A percentile compares a stretch with the other conserved stretches of the same genome.
Evolutionary conservation across 2,888 invertebrate genomes (phyloP).

Genomic region (Tyria jacobaeae): DNA sequence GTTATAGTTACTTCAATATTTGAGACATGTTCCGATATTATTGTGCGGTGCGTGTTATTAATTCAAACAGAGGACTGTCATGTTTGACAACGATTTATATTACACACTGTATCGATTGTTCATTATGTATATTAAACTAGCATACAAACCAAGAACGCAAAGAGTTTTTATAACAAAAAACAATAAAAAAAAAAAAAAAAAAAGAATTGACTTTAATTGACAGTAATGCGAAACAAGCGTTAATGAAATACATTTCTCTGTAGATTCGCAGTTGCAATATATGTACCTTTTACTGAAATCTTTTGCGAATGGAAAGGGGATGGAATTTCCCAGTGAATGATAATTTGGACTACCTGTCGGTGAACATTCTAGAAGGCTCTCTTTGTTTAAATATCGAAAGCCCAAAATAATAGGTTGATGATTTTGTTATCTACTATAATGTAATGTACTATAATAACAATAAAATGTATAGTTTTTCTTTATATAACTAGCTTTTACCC

Average conservation of each 20-base stretch:
- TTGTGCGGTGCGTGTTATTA: constrained; percentile 37
- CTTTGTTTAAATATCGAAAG: constrained; percentile 52
- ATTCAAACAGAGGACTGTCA: constrained; percentile 44
- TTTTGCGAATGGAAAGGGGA: constrained; percentile 52
- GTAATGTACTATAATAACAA: constrained; percentile 44
- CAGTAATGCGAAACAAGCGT: constrained; percentile 29
- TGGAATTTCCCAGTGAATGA: constrained; percentile 54
- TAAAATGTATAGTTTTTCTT: constrained; percentile 53
- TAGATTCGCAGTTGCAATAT: constrained; percentile 37
- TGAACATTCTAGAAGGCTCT: constrained; percentile 49
- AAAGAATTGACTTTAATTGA: constrained; percentile 36
- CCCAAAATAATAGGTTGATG: constrained; percentile 44
- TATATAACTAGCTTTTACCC: too few relatives aligned
- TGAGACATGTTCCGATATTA: neutral
- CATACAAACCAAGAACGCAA: constrained; percentile 26
- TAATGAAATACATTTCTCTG: constrained; percentile 37
- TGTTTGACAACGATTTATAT: constrained; percentile 60
- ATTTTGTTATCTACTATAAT: constrained; percentile 42
- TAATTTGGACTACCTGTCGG: constrained; percentile 51
- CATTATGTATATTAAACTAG: constrained; percentile 12
- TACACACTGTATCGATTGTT: constrained; percentile 45
- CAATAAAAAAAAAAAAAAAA: constrained; percentile 33
- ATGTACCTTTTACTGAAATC: constrained; percentile 49
- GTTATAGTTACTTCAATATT: constrained; percentile 25
- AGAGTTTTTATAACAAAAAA: constrained; percentile 33